These are phyloP conservation scores for Trinorchestia longiramus DNA, from an alignment of 1,140 invertebrate genomes.

Conservation along the genomic window DNA sequence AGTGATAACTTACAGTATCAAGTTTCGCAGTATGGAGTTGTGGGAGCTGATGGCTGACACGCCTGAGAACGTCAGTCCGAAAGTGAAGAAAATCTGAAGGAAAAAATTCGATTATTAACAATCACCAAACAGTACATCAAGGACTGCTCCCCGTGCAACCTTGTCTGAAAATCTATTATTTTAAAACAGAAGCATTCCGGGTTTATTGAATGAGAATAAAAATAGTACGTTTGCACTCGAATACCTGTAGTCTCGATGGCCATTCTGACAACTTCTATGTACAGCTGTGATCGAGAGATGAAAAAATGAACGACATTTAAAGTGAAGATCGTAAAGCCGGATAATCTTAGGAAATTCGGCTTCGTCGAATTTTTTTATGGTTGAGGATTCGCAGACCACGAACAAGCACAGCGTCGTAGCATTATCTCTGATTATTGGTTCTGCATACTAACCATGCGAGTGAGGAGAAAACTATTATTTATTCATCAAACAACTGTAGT, in stretches of 20 bases:
- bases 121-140: neutral
- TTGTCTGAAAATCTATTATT: neutral
- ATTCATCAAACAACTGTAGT: too few relatives aligned
- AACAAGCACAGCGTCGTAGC: neutral
- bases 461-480: too few relatives aligned
- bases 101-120: neutral
- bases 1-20: neutral
- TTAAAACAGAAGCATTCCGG: neutral
- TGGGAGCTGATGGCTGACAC: slow-evolving; percentile 19
- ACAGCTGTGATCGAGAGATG: neutral
- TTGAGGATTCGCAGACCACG: neutral
- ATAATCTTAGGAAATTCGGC: neutral
- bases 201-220: neutral
- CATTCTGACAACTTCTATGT: neutral
- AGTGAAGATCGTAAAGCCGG: neutral
- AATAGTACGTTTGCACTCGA: neutral
- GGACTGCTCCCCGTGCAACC: neutral
- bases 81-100: slow-evolving; percentile 3
- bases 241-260: neutral
- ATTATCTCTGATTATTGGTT: too few relatives aligned
- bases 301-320: neutral
- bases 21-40: neutral
- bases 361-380: neutral
- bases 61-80: neutral
- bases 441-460: too few relatives aligned